These are phyloP conservation scores for Ctenopoma multispine DNA, from an alignment of 2,797 vertebrate species.

Conservation along the genomic window DNA sequence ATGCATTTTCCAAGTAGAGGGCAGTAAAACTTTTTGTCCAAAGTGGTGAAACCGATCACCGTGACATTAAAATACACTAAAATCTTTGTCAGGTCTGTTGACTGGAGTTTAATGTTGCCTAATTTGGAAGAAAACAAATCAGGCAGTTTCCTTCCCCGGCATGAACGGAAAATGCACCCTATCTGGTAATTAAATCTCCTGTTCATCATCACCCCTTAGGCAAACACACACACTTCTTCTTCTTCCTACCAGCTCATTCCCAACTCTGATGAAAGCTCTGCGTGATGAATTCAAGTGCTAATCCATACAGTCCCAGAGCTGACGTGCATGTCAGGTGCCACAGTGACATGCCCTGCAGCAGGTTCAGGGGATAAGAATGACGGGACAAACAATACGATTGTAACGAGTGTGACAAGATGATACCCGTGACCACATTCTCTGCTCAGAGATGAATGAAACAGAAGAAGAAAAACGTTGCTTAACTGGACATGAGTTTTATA, in stretches of 20 bases:
- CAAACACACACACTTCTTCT: slow-evolving; percentile 12
- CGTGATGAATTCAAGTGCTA: slow-evolving; percentile 18
- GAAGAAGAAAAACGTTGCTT: slow-evolving; percentile 10
- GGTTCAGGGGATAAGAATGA: slow-evolving; percentile 20
- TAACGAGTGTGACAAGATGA: slow-evolving; percentile 38
- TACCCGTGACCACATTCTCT: slow-evolving; percentile 1
- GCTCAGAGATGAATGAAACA: not conserved
- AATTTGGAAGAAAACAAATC: slow-evolving; percentile 30
- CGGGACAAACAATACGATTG: slow-evolving; percentile 9
- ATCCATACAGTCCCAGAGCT: slow-evolving; percentile 28
- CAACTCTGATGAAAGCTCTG: slow-evolving; percentile 13
- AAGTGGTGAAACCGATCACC: not conserved
- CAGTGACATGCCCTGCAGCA: slow-evolving; percentile 3
- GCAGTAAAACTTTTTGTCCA: slow-evolving; percentile 18
- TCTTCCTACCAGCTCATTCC: slow-evolving; percentile 21
- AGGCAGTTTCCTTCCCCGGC: slow-evolving; percentile 40
- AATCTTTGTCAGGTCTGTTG: slow-evolving; percentile 35
- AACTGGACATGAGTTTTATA: not conserved
- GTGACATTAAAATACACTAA: not conserved
- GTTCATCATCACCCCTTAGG: slow-evolving; percentile 39
- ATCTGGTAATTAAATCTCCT: slow-evolving; percentile 62
- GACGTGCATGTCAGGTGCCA: slow-evolving; percentile 32
- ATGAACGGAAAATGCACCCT: slow-evolving; percentile 34
- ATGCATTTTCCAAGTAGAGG: not conserved
- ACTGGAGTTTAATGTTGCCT: slow-evolving; percentile 37